Conservation (phyloP, 2,888 invertebrate genomes). For the Chrysina gloriosa region DNA sequence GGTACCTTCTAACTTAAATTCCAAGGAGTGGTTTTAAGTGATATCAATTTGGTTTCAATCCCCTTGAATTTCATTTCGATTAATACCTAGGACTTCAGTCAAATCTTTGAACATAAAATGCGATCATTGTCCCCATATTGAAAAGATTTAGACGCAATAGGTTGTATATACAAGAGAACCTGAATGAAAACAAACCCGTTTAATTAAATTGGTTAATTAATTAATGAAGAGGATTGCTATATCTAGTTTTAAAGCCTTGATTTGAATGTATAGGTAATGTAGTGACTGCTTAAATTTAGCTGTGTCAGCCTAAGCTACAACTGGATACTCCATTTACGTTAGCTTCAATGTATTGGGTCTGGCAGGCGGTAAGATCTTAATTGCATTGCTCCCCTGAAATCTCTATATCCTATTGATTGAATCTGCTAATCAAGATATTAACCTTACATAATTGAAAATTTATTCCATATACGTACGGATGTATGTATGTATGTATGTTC, state of each 20-base stretch:
- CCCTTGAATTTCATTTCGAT: not conserved
- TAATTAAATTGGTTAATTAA: slow-evolving; percentile 14
- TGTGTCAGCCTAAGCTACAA: not conserved
- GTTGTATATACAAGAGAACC: not conserved
- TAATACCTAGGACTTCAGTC: too few relatives aligned
- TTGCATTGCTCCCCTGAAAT: slow-evolving; percentile 3
- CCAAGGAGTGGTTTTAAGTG: too few relatives aligned
- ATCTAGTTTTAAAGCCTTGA: not conserved
- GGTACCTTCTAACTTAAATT: not conserved
- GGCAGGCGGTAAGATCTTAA: slow-evolving; percentile 15
- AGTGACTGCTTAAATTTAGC: slow-evolving; percentile 25
- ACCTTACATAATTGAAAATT: not conserved
- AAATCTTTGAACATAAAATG: too few relatives aligned
- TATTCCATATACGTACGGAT: too few relatives aligned
- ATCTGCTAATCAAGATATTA: not conserved
- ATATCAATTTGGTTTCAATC: not conserved
- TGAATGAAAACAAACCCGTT: slow-evolving; percentile 1
- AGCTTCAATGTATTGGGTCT: slow-evolving; percentile 20
- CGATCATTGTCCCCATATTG: too few relatives aligned
- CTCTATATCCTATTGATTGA: slow-evolving; percentile 9
- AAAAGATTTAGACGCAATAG: too few relatives aligned
- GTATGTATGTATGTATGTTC: too few relatives aligned
- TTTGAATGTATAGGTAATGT: slow-evolving; percentile 4
- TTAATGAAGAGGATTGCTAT: not conserved
- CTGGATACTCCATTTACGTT: slow-evolving; percentile 10